Evolutionary conservation across 2,888 invertebrate species (phyloP), one percentile per base, ranked within the genome.

Genomic region (Tetrapedia diversipes): DNA sequence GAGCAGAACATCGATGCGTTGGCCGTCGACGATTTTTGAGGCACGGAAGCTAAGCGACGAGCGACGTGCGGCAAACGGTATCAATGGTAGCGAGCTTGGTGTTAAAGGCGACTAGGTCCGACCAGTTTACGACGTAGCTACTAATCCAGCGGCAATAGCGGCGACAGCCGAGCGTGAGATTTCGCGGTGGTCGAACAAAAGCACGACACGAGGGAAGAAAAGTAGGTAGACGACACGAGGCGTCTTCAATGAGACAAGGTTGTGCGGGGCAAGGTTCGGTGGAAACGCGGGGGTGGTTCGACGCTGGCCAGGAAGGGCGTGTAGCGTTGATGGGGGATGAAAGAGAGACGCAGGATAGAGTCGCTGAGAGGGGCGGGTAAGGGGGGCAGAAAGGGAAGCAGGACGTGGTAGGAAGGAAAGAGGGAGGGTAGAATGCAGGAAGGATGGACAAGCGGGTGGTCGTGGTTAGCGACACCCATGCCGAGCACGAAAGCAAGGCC

Each of bases 401-500:
- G 64, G 41, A 27, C 8, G 45, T 39, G 34, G 6, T 19, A 47
- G 47, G 14, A 39, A n/a, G 54, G 34, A 7, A 54, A 43, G 73
- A 69, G 72, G 66, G 78, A 80, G 72, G 78, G 69, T 74, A 56
- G 72, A 76, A 80, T 63, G 73, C 59, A 78, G 81, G 83, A 78
- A 79, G 79, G 81, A 83, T 80, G 86, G 82, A 80, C 79, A 71
- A 79, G 68, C 77, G 87, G 88, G 88, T 88, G 89, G 89, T 87
- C 89, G 89, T 86, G 89, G 88, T 85, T 87, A 87, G 87, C 83
- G 88, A 79, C 85, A 88, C 86, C 86, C 87, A 86, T 84, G 83
- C 84, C 82, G 83, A 69, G 83, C 84, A 78, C 79, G 82, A 84
- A 74, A 73, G 85, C 83, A 81, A 83, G 79, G 83, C 81, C 77